Evolutionary conservation across 2,797 vertebrate species (phyloP), one percentile per base, ranked within the genome.

Genomic region (Heliangelus exortis): DNA sequence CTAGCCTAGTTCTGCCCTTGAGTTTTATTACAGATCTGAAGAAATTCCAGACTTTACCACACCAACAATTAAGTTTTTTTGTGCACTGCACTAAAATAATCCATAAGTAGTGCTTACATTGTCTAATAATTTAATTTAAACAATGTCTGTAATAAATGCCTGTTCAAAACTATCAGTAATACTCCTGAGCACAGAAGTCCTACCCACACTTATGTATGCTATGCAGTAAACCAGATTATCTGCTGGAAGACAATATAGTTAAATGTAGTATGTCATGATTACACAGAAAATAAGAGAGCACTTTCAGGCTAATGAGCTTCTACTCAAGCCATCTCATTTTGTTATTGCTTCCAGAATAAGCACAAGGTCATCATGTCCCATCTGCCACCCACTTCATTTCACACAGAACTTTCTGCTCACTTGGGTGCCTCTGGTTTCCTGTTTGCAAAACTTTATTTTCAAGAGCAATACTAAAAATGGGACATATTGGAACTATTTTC

Each of bases 1-100:
- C 71, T 90, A 86, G 74, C 94, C 92, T 92, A 89, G 86, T 95
- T 95, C 75, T 86, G 66, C 53, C 69, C 54, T 66, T 62, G 36
- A 85, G 29, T 72, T 80, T 89, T 81, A 75, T 76, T 73, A 84
- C 53, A 89, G 53, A 86, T 26, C 74, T 43, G 74, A 91, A 92
- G 50, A 23, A 92, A 89, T 90, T 79, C 31, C 48, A 90, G 57
- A 23, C 75, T 84, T 80, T 78, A 83, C 28, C 89, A 34, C 51
- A 78, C 25, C 47, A 91, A 79, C 39, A 61, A 84, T 61, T 93
- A 87, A 85, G 85, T 78, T 87, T 53, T 86, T 47, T 62, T 81
- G 63, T 67, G 43, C n/a, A 29, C 31, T 89, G 36, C 55, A 76
- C 31, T 81, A 67, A 95, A 93, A 84, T 47, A 87, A 88, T 76